Evolutionary conservation across 2,797 vertebrate species (phyloP).

Genomic region (Labroides dimidiatus): DNA sequence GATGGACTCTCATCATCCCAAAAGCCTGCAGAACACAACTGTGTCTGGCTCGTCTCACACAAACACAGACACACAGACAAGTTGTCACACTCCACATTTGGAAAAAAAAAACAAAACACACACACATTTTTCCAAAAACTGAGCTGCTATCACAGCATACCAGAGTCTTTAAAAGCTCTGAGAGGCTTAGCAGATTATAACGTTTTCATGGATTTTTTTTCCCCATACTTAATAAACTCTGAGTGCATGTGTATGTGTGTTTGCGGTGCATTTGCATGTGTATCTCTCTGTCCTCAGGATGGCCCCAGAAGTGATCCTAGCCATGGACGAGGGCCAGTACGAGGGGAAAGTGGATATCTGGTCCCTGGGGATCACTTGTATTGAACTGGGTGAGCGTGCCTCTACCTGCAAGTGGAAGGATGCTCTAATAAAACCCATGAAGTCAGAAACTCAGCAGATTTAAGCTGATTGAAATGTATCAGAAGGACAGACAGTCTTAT

Average conservation of each 20-base stretch:
- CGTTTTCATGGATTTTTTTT: constrained; percentile 62
- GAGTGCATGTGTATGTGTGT: constrained; percentile 40
- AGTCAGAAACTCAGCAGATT: not conserved
- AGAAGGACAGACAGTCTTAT: not conserved
- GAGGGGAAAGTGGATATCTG: constrained; percentile 97
- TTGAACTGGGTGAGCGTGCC: constrained; percentile 91
- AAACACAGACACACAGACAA: too few relatives aligned
- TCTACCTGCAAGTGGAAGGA: not conserved
- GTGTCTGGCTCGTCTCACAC: constrained; percentile 14
- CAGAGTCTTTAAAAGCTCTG: constrained; percentile 70
- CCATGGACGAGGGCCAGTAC: constrained; percentile 98
- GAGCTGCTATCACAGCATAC: constrained; percentile 69
- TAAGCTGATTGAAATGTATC: constrained; percentile 9
- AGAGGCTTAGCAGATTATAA: constrained; percentile 77
- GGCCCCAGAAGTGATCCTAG: constrained; percentile 98
- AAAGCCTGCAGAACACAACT: constrained; percentile 22
- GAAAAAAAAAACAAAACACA: constrained; percentile 29
- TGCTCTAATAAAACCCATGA: not conserved
- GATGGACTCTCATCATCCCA: constrained; percentile 25
- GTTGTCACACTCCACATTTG: constrained; percentile 30
- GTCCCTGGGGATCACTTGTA: constrained; percentile 98
- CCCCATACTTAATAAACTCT: constrained; percentile 52
- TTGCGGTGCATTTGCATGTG: constrained; percentile 36
- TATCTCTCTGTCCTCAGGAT: constrained; percentile 85
- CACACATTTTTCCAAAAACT: constrained; percentile 48